phyloP scores from a whole-genome alignment of 1,140 invertebrate genomes.

The Elymnias hypermnestra region DNA sequence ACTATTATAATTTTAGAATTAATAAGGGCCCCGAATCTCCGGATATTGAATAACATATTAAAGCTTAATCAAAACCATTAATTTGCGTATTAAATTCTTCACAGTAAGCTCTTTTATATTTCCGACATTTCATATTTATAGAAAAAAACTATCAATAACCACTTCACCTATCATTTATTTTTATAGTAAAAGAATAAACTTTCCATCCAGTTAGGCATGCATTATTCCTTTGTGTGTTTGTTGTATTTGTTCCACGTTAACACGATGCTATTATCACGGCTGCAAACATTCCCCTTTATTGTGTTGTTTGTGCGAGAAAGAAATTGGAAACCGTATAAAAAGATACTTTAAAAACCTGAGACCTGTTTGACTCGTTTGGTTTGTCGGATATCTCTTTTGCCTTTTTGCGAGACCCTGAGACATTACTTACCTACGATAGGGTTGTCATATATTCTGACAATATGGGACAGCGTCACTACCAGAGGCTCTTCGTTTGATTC shows the following conservation, averaged over 20 bases:
- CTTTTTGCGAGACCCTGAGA: conserved; percentile 12
- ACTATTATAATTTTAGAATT: too few species aligned
- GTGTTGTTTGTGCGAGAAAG: conserved; percentile 53
- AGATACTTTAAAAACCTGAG: conserved; percentile 42
- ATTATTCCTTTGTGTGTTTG: conserved; percentile 35
- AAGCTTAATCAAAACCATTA: too few species aligned
- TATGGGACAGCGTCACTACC: too few species aligned
- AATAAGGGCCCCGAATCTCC: too few species aligned
- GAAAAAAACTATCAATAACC: conserved; percentile 1
- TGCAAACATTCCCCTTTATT: conserved; percentile 50
- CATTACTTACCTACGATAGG: conserved; percentile 1
- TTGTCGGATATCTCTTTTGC: conserved; percentile 8
- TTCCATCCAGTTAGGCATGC: conserved; percentile 20
- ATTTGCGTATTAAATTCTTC: too few species aligned
- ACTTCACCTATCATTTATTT: conserved; percentile 10
- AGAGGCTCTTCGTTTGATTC: too few species aligned
- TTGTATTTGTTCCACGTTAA: conserved; percentile 23
- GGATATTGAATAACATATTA: too few species aligned
- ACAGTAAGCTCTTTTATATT: too few species aligned
- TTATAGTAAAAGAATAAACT: conserved; percentile 1
- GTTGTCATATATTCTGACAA: background rate
- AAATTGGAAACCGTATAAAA: conserved; percentile 62
- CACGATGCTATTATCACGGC: conserved; percentile 44
- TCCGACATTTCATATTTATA: too few species aligned
- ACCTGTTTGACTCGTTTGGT: conserved; percentile 55